A percentile compares a stretch with the other conserved stretches of the same genome.
phyloP scores from a whole-genome alignment of 2,113 vertebrate genomes.

The Notothenia rossii region DNA sequence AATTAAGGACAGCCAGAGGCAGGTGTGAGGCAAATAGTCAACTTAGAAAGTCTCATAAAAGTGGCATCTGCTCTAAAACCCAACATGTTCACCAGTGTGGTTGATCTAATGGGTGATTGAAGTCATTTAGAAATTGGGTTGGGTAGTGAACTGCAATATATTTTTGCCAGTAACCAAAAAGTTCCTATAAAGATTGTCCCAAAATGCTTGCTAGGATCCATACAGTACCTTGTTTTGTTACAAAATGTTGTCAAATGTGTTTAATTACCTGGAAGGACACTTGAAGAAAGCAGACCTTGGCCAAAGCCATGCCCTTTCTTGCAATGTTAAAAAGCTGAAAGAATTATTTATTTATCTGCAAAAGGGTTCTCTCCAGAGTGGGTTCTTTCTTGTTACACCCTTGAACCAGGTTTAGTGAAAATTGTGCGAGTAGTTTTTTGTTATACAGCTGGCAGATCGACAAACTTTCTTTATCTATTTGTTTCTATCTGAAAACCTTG shows the following conservation, averaged over 20 bases:
- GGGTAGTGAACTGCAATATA: background rate
- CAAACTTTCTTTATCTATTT: background rate
- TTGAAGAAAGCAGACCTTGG: too few relatives aligned
- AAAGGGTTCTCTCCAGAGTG: too few relatives aligned
- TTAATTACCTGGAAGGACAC: too few relatives aligned
- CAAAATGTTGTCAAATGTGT: background rate
- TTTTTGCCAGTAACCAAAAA: background rate
- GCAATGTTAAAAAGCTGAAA: too few relatives aligned
- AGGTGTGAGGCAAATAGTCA: constrained; percentile 6
- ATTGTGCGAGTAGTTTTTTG: too few relatives aligned
- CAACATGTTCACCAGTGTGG: too few relatives aligned
- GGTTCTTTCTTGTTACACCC: too few relatives aligned
- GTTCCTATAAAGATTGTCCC: too few relatives aligned
- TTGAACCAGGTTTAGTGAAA: too few relatives aligned
- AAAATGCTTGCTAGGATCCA: background rate
- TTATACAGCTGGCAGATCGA: too few relatives aligned
- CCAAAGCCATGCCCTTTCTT: too few relatives aligned
- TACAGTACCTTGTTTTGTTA: background rate
- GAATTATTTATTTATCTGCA: too few relatives aligned
- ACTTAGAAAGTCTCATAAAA: background rate
- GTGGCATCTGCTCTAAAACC: constrained; percentile 8
- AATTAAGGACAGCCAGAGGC: background rate
- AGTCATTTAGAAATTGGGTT: background rate
- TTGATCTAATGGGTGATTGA: background rate
- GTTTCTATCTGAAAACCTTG: background rate